phyloP scores from a whole-genome alignment of 1,140 invertebrate species.

The Acromyrmex heyeri region DNA sequence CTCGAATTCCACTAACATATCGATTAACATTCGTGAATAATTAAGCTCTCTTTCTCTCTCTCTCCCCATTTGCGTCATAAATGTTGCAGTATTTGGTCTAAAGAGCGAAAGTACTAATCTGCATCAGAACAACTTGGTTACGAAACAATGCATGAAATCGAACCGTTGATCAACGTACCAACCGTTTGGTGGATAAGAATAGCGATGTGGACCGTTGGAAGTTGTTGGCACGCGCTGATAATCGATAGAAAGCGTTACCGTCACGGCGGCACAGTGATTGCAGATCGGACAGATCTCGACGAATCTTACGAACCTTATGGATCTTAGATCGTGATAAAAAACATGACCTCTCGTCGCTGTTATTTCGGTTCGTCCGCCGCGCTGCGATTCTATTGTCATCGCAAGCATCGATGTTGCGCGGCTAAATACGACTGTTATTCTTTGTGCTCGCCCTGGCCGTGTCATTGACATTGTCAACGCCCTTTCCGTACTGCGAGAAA shows the following conservation, averaged over 20 bases:
- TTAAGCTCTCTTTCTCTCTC: not conserved
- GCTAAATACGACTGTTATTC: slow-evolving; percentile 54
- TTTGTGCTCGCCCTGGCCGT: slow-evolving; percentile 30
- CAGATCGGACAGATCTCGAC: slow-evolving; percentile 22
- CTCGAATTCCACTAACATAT: not conserved
- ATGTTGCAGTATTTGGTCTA: not conserved
- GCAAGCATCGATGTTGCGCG: slow-evolving; percentile 30
- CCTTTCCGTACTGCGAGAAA: slow-evolving; percentile 71
- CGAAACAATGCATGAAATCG: slow-evolving; percentile 38
- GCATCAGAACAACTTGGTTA: not conserved
- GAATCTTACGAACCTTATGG: slow-evolving; percentile 2
- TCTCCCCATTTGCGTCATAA: not conserved
- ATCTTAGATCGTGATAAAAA: slow-evolving; percentile 20
- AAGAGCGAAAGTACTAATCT: not conserved
- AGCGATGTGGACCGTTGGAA: slow-evolving; percentile 5
- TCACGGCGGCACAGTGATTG: slow-evolving; percentile 9
- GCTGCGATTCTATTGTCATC: slow-evolving; percentile 12
- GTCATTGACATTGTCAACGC: slow-evolving; percentile 59
- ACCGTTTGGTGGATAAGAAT: slow-evolving; percentile 23
- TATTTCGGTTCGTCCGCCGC: slow-evolving; percentile 4
- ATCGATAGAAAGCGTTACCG: slow-evolving; percentile 58
- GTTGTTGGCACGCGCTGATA: slow-evolving; percentile 52
- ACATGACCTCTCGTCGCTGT: slow-evolving; percentile 17
- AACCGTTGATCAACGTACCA: slow-evolving; percentile 1
- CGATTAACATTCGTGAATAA: not conserved